These are phyloP conservation scores for Paedocypris sp. DNA, from an alignment of 2,113 vertebrate genomes.

Conservation along the genomic window DNA sequence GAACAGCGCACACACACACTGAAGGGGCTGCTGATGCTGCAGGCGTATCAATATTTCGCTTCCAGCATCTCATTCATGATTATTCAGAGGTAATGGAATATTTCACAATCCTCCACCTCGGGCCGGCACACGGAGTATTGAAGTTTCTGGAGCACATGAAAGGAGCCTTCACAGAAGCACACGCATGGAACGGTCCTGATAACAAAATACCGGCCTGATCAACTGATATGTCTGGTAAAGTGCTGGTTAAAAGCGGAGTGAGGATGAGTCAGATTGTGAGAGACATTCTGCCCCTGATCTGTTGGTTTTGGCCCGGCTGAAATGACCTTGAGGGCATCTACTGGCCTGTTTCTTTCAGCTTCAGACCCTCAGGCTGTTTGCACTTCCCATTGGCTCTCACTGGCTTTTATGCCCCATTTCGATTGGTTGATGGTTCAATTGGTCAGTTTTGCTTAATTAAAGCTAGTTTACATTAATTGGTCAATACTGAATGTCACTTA, in stretches of 20 bases:
- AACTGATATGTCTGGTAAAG: too few species aligned
- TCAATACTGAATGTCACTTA: too few species aligned
- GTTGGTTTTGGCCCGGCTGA: not conserved
- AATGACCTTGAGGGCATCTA: not conserved
- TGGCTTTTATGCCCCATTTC: not conserved
- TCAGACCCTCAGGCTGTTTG: not conserved
- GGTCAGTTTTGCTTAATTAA: not conserved
- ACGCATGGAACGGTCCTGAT: too few species aligned
- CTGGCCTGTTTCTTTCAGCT: constrained; percentile 4
- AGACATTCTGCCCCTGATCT: not conserved
- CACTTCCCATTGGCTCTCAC: not conserved
- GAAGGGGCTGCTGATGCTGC: constrained; percentile 4
- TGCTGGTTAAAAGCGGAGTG: not conserved
- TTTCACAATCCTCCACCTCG: constrained; percentile 19
- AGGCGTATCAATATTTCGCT: constrained; percentile 14
- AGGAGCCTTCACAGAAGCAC: not conserved
- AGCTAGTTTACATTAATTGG: too few species aligned
- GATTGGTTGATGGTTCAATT: not conserved
- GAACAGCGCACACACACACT: not conserved
- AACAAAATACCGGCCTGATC: too few species aligned
- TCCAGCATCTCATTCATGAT: constrained; percentile 25
- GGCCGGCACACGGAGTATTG: constrained; percentile 14
- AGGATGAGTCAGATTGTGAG: not conserved
- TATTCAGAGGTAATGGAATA: constrained; percentile 30
- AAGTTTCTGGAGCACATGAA: constrained; percentile 5